phyloP scores from a whole-genome alignment of 2,888 invertebrate species.

The Cantharis flavilabris region DNA sequence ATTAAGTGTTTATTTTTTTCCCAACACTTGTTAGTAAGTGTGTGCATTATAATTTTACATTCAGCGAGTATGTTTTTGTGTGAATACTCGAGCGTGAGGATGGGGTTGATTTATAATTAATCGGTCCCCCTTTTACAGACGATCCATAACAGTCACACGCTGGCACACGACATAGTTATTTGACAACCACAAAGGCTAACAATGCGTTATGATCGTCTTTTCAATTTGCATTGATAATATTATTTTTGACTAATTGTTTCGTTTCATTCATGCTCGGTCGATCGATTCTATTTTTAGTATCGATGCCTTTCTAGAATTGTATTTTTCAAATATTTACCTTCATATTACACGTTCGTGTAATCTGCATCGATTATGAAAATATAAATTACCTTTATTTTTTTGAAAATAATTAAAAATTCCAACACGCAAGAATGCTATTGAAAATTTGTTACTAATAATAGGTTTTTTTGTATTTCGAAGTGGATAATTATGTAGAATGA shows the following conservation, averaged over 20 bases:
- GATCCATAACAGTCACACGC: neutral
- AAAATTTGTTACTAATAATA: neutral
- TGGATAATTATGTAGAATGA: neutral
- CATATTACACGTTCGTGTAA: neutral
- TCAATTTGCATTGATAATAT: neutral
- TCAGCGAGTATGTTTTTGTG: neutral
- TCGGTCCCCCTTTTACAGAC: neutral
- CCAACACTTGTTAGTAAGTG: neutral
- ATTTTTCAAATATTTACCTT: neutral
- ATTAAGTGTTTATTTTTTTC: neutral
- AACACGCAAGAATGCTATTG: neutral
- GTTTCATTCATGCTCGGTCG: neutral
- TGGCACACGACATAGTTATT: constrained; percentile 1
- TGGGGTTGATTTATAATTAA: constrained; percentile 3
- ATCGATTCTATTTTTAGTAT: neutral
- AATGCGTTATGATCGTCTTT: neutral
- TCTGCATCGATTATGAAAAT: neutral
- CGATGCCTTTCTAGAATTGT: neutral
- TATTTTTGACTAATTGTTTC: neutral
- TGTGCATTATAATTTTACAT: neutral
- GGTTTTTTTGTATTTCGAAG: neutral
- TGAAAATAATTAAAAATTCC: neutral
- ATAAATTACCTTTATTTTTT: neutral
- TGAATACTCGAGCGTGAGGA: neutral
- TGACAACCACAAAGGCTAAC: neutral